Evolutionary conservation across 2,888 invertebrate genomes (phyloP).

Genomic region (Allolobophora icterica): DNA sequence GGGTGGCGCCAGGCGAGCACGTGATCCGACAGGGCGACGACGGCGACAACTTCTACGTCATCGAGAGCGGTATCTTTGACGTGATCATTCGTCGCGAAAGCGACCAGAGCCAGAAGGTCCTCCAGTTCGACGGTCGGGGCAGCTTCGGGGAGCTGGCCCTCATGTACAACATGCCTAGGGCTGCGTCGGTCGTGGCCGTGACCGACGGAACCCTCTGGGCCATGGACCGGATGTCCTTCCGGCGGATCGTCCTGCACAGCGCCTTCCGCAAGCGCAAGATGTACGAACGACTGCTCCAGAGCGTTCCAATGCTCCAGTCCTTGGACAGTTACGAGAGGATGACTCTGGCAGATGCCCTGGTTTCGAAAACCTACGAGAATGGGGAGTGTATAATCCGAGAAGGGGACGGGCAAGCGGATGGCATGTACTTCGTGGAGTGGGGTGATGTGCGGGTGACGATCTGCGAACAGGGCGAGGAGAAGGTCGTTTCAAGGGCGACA

Average conservation of each 20-base stretch:
- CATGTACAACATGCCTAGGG: slow-evolving; percentile 65
- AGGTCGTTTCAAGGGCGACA: slow-evolving; percentile 71
- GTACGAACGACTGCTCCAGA: slow-evolving; percentile 62
- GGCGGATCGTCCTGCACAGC: slow-evolving; percentile 63
- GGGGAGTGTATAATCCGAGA: slow-evolving; percentile 61
- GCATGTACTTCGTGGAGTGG: slow-evolving; percentile 69
- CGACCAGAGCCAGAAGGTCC: slow-evolving; percentile 53
- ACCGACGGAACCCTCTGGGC: slow-evolving; percentile 64
- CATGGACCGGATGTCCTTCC: slow-evolving; percentile 64
- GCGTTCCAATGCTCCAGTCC: slow-evolving; percentile 62
- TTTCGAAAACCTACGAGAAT: slow-evolving; percentile 56
- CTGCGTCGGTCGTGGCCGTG: slow-evolving; percentile 61
- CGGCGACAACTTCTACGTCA: slow-evolving; percentile 66
- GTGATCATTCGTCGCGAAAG: slow-evolving; percentile 52
- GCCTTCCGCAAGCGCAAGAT: slow-evolving; percentile 64
- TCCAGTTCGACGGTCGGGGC: slow-evolving; percentile 62
- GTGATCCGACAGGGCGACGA: slow-evolving; percentile 65
- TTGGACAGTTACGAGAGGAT: slow-evolving; percentile 64
- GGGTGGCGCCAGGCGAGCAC: slow-evolving; percentile 60
- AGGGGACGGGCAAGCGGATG: slow-evolving; percentile 61
- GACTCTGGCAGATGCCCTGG: slow-evolving; percentile 64
- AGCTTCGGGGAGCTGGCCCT: slow-evolving; percentile 65
- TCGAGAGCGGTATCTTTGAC: slow-evolving; percentile 63
- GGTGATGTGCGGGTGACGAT: slow-evolving; percentile 87
- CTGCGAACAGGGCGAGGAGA: slow-evolving; percentile 77